Conservation (phyloP, 2,113 vertebrate species). For the Galbula dea region DNA sequence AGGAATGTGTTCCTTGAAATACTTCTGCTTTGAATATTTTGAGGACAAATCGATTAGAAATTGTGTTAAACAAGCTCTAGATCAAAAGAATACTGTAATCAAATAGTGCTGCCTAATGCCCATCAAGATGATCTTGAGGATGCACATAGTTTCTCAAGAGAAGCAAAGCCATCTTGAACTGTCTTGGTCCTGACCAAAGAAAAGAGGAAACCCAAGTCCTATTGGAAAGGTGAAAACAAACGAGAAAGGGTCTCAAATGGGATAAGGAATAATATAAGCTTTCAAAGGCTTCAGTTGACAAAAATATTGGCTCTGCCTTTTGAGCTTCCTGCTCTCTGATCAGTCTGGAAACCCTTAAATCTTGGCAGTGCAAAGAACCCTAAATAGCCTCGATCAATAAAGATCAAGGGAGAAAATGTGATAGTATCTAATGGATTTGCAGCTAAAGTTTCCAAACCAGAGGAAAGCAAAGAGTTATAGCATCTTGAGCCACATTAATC, state of each 20-base stretch:
- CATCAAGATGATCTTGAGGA: not conserved
- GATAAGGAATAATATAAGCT: not conserved
- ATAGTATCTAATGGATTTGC: not conserved
- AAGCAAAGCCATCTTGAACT: not conserved
- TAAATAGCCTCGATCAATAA: not conserved
- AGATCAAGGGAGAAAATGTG: not conserved
- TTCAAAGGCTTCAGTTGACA: not conserved
- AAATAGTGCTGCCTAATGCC: not conserved
- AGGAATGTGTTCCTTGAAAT: not conserved
- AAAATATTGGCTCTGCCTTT: not conserved
- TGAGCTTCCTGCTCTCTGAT: not conserved
- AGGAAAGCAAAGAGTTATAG: conserved; percentile 4
- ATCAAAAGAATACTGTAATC: not conserved
- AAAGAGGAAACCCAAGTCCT: not conserved
- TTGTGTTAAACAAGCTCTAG: not conserved
- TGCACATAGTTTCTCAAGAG: not conserved
- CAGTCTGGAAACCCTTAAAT: not conserved
- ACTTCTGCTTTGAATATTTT: not conserved
- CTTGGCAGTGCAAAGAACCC: not conserved
- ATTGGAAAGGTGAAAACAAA: not conserved
- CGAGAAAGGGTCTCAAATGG: not conserved
- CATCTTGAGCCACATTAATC: not conserved
- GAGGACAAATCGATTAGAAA: not conserved
- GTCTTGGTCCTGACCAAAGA: not conserved
- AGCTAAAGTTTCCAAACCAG: not conserved